phyloP scores from a whole-genome alignment of 2,888 invertebrate genomes.

The Pachymerium ferrugineum region DNA sequence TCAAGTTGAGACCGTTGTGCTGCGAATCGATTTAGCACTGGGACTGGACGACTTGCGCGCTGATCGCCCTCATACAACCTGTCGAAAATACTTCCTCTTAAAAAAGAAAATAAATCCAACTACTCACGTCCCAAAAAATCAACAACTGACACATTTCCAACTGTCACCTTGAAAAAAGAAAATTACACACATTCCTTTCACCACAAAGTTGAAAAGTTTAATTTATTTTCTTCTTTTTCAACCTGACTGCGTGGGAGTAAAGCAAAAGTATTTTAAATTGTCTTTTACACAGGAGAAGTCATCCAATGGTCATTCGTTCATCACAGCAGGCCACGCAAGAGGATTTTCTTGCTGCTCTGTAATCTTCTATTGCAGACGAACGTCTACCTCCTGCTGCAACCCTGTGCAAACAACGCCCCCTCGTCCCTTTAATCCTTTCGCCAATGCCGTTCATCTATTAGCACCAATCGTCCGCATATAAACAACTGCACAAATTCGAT shows the following conservation, averaged over 20 bases:
- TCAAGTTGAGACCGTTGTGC: neutral
- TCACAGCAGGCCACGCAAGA: too few relatives aligned
- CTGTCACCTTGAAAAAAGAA: neutral
- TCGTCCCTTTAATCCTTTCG: slow-evolving; percentile 6
- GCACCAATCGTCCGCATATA: slow-evolving; percentile 26
- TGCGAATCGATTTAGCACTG: neutral
- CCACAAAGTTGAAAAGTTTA: neutral
- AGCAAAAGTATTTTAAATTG: neutral
- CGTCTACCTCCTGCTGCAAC: neutral
- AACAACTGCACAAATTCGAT: slow-evolving; percentile 17
- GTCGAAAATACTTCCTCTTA: neutral
- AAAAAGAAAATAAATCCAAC: too few relatives aligned
- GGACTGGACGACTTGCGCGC: neutral
- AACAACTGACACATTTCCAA: neutral
- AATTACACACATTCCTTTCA: neutral
- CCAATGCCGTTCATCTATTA: neutral
- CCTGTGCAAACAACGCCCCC: neutral
- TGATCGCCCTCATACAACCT: neutral
- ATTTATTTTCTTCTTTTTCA: neutral
- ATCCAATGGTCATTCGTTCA: neutral
- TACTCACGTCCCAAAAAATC: too few relatives aligned
- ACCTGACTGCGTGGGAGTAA: neutral
- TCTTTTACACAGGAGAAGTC: too few relatives aligned
- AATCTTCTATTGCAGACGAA: neutral
- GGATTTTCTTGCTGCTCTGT: neutral